These are phyloP conservation scores for Fundulus diaphanus DNA, from an alignment of 2,797 vertebrate species.

Conservation along the genomic window DNA sequence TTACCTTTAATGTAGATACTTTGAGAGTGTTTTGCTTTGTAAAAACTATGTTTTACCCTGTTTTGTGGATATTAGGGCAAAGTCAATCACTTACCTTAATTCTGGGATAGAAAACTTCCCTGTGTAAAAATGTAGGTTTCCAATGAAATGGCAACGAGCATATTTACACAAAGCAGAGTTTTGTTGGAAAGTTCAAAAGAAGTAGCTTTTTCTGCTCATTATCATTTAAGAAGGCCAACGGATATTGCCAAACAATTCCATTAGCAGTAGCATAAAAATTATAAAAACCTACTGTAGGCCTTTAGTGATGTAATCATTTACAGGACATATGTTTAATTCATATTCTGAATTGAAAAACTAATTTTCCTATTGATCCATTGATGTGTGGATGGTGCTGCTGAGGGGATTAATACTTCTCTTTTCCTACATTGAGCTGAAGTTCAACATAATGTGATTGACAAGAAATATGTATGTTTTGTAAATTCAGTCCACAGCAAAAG, in stretches of 20 bases:
- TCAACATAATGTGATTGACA: not conserved
- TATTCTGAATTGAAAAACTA: too few relatives aligned
- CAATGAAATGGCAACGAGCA: slow-evolving; percentile 3
- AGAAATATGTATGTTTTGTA: not conserved
- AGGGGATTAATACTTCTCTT: not conserved
- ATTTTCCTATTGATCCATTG: too few relatives aligned
- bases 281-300: not conserved
- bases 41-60: not conserved
- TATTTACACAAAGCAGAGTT: not conserved
- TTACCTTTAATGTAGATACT: not conserved
- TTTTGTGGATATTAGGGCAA: too few relatives aligned
- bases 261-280: not conserved
- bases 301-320: too few relatives aligned
- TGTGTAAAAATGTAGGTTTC: slow-evolving; percentile 13
- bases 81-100: too few relatives aligned
- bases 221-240: not conserved
- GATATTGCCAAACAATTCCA: not conserved
- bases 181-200: not conserved
- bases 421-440: not conserved
- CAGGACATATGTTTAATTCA: too few relatives aligned
- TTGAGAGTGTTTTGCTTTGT: not conserved
- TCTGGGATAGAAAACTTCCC: not conserved
- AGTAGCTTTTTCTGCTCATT: not conserved
- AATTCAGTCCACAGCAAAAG: not conserved
- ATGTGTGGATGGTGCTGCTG: not conserved